Percentiles rank a stretch among this genome's conserved stretches.
These are phyloP conservation scores for Oreotragus oreotragus DNA, from an alignment of 2,113 vertebrate species.

Conservation along the genomic window DNA sequence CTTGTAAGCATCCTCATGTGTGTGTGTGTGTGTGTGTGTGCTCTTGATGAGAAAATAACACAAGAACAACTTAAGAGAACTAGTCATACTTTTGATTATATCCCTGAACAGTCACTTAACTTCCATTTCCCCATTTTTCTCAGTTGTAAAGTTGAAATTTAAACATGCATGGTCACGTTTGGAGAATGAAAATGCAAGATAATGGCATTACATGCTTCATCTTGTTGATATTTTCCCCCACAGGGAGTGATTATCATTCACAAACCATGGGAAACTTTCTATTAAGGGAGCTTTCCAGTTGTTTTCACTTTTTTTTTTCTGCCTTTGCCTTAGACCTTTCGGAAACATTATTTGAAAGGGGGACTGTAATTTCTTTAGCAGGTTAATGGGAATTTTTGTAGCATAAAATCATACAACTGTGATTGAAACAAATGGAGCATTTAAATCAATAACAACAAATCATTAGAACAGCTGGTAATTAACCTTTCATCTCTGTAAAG, in stretches of 20 bases:
- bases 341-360: neutral
- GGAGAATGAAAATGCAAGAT: neutral
- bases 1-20: accelerated
- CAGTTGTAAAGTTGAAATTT: neutral
- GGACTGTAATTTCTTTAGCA: neutral
- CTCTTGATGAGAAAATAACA: neutral
- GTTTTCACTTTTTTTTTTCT: neutral
- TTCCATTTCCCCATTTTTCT: neutral
- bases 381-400: constrained; percentile 49
- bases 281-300: neutral
- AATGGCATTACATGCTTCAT: neutral
- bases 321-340: neutral
- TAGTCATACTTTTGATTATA: neutral
- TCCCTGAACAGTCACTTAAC: neutral
- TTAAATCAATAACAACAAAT: constrained; percentile 72
- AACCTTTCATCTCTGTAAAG: constrained; percentile 45
- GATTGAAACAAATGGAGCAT: constrained; percentile 58
- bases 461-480: constrained; percentile 61
- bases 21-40: neutral
- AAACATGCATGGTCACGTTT: neutral
- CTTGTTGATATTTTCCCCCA: neutral
- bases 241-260: neutral
- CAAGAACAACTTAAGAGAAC: neutral
- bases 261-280: neutral
- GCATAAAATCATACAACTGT: constrained; percentile 43